Percentiles rank a stretch among this genome's conserved stretches.
phyloP scores from a whole-genome alignment of 1,140 invertebrate species.

The Drosophila bifasciata region DNA sequence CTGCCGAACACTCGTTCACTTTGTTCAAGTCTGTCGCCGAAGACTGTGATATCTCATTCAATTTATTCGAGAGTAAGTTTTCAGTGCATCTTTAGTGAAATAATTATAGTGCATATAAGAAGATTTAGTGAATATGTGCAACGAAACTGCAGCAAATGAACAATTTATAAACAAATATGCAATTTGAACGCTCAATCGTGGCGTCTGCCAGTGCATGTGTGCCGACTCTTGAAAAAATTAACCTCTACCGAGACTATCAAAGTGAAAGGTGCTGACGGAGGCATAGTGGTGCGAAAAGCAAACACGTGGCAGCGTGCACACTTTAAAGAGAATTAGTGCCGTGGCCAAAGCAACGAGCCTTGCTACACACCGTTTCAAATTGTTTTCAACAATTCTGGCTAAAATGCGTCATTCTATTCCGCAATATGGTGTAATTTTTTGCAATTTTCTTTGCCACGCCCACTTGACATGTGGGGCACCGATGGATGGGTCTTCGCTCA shows the following conservation, averaged over 20 bases:
- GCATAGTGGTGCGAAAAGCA: slow-evolving; percentile 26
- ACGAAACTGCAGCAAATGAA: slow-evolving; percentile 27
- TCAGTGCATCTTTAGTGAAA: slow-evolving; percentile 19
- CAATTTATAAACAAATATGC: slow-evolving; percentile 71
- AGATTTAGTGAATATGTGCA: slow-evolving; percentile 51
- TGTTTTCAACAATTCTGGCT: slow-evolving; percentile 16
- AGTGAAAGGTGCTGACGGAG: slow-evolving; percentile 69
- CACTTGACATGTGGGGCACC: slow-evolving; percentile 22
- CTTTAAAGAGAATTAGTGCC: slow-evolving; percentile 15
- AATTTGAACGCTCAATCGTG: slow-evolving; percentile 35
- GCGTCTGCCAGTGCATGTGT: slow-evolving; percentile 48
- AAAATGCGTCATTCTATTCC: slow-evolving; percentile 21
- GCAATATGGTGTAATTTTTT: slow-evolving; percentile 65
- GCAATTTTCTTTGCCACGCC: slow-evolving; percentile 54
- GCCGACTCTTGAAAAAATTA: slow-evolving; percentile 40
- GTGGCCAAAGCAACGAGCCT: neutral
- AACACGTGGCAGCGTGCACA: slow-evolving; percentile 69
- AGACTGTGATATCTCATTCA: slow-evolving; percentile 83
- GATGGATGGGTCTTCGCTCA: slow-evolving; percentile 10
- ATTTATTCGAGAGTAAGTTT: slow-evolving; percentile 83
- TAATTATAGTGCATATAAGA: slow-evolving; percentile 21
- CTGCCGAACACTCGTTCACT: slow-evolving; percentile 77
- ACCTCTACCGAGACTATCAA: slow-evolving; percentile 47
- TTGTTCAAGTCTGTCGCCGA: slow-evolving; percentile 83
- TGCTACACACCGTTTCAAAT: neutral